Evolutionary conservation across 1,140 invertebrate genomes (phyloP).

Genomic region (Archivesica marissinica): DNA sequence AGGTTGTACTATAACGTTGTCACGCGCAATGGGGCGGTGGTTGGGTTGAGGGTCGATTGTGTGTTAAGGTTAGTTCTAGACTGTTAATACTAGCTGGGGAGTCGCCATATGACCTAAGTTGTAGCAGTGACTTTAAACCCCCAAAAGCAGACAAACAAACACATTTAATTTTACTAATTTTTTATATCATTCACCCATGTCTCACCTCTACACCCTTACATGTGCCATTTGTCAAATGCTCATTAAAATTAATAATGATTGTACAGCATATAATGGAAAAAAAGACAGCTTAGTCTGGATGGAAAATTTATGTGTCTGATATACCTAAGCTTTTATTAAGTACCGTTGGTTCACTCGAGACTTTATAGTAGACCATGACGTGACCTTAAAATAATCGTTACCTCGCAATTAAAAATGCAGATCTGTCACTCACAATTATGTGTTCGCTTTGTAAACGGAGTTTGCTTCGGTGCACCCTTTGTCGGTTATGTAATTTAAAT

Average conservation of each 20-base stretch:
- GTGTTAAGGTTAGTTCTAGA: too few species aligned
- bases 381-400: conserved; percentile 17
- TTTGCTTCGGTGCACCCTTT: conserved; percentile 9
- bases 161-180: too few species aligned
- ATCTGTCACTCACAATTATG: conserved; percentile 36
- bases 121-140: too few species aligned
- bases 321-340: neutral
- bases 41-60: too few species aligned
- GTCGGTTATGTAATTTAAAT: conserved; percentile 27
- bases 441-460: neutral
- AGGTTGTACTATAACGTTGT: too few species aligned
- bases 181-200: too few species aligned
- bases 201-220: too few species aligned
- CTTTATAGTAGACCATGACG: neutral
- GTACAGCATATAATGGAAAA: neutral
- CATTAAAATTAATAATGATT: conserved; percentile 9
- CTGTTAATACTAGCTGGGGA: too few species aligned
- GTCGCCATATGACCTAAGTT: too few species aligned
- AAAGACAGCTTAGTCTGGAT: conserved; percentile 7
- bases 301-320: conserved; percentile 32
- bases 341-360: neutral
- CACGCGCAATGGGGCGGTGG: too few species aligned
- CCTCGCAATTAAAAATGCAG: conserved; percentile 23
- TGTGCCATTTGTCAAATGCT: neutral
- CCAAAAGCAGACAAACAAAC: too few species aligned